These are phyloP conservation scores for Lasioglossum albipes DNA, from an alignment of 1,140 invertebrate species.

Conservation along the genomic window DNA sequence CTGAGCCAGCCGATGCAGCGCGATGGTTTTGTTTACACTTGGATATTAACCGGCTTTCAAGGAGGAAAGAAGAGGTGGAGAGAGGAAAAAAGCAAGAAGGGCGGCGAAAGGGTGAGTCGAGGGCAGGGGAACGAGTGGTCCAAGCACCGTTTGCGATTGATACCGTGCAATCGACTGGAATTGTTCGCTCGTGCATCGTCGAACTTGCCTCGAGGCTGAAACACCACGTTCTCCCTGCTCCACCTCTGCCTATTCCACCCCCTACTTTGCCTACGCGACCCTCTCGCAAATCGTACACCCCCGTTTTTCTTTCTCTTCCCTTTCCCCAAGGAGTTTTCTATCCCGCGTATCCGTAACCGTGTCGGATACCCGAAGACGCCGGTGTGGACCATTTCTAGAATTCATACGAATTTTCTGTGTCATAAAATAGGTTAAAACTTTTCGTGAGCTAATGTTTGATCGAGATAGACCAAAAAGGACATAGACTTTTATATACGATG, in stretches of 20 bases:
- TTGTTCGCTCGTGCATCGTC: slow-evolving; percentile 33
- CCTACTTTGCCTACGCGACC: background rate
- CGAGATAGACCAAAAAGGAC: too few relatives aligned
- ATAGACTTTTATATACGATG: too few relatives aligned
- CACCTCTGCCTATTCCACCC: background rate
- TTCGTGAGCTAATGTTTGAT: too few relatives aligned
- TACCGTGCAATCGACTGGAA: slow-evolving; percentile 47
- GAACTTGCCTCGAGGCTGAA: slow-evolving; percentile 2
- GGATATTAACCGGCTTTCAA: slow-evolving; percentile 38
- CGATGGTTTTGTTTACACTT: slow-evolving; percentile 55
- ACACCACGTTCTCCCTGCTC: background rate
- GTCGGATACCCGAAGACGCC: too few relatives aligned
- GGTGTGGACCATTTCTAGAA: too few relatives aligned
- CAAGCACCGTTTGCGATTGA: slow-evolving; percentile 32
- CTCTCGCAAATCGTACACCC: background rate
- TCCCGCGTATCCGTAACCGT: background rate
- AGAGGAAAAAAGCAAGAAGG: background rate
- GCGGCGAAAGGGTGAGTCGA: slow-evolving; percentile 4
- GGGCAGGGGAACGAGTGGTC: slow-evolving; percentile 8
- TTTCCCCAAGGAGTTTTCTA: background rate
- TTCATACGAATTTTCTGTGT: too few relatives aligned
- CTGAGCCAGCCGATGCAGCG: slow-evolving; percentile 8
- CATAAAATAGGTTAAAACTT: too few relatives aligned
- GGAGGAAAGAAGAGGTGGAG: background rate
- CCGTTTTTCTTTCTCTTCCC: background rate